Percentiles rank a stretch among this genome's conserved stretches.
Evolutionary conservation across 2,113 vertebrate species (phyloP).

Genomic region (Nycticebus coucang): DNA sequence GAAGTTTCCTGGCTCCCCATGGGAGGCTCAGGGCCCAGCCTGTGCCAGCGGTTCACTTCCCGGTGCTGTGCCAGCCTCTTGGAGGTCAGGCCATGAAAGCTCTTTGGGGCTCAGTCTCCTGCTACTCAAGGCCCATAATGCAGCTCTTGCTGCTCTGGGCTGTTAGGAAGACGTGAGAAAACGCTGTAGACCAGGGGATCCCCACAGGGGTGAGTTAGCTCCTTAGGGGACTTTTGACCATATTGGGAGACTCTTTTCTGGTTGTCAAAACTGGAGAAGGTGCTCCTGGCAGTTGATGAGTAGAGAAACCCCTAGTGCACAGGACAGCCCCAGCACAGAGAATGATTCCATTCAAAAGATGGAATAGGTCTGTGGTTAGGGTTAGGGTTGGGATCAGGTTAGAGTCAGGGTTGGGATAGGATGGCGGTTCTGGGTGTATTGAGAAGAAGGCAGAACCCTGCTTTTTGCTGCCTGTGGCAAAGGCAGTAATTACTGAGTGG

Average conservation of each 20-base stretch:
- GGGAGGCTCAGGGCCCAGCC: not conserved
- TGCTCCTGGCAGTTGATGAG: not conserved
- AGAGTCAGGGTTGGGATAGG: no score
- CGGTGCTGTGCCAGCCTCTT: not conserved
- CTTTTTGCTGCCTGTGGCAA: accelerated
- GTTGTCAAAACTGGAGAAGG: not conserved
- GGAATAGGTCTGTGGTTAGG: no score
- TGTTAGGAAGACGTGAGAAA: not conserved
- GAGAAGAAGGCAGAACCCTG: not conserved
- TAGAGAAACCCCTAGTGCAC: accelerated
- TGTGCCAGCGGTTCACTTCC: not conserved
- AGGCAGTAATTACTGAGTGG: not conserved
- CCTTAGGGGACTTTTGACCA: not conserved
- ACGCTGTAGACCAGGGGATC: not conserved
- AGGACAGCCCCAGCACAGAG: not conserved
- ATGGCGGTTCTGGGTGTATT: no score
- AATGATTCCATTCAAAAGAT: accelerated
- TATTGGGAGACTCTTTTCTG: accelerated
- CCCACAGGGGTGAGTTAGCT: accelerated
- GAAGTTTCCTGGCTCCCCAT: not conserved
- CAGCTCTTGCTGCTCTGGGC: not conserved
- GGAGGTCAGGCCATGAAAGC: not conserved
- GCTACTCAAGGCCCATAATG: not conserved
- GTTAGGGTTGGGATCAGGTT: no score
- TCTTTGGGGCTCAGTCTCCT: not conserved